A percentile compares a stretch with the other conserved stretches of the same genome.
phyloP scores from a whole-genome alignment of 2,113 vertebrate genomes.

The Gobio gobio region DNA sequence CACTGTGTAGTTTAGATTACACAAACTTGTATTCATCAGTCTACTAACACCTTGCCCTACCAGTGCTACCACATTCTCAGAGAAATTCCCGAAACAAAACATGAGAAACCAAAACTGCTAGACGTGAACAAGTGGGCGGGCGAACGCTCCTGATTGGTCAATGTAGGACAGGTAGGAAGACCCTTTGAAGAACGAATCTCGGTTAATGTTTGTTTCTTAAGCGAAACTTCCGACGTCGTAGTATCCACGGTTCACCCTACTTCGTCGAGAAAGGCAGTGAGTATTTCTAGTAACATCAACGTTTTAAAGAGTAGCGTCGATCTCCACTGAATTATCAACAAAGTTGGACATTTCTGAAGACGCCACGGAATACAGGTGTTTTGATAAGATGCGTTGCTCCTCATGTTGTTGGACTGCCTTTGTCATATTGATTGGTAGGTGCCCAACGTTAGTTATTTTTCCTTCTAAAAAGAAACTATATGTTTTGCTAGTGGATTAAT shows the following conservation, averaged over 20 bases:
- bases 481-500: neutral
- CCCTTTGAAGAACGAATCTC: neutral
- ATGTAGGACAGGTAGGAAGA: neutral
- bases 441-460: neutral
- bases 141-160: neutral
- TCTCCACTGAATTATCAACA: neutral
- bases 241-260: too few relatives aligned
- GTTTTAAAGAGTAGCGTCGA: neutral
- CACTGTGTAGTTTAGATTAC: neutral
- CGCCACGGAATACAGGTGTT: neutral
- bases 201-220: neutral
- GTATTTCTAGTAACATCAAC: neutral
- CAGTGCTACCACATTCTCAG: neutral
- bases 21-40: neutral
- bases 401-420: neutral
- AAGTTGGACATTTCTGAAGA: neutral
- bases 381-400: neutral
- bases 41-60: neutral
- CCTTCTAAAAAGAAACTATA: neutral
- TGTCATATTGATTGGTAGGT: slow-evolving; percentile 29
- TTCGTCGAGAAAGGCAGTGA: neutral
- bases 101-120: neutral
- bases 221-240: neutral
- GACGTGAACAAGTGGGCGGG: neutral
- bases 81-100: neutral